Conservation (phyloP, 2,888 invertebrate species). For the Diarsia mendica region DNA sequence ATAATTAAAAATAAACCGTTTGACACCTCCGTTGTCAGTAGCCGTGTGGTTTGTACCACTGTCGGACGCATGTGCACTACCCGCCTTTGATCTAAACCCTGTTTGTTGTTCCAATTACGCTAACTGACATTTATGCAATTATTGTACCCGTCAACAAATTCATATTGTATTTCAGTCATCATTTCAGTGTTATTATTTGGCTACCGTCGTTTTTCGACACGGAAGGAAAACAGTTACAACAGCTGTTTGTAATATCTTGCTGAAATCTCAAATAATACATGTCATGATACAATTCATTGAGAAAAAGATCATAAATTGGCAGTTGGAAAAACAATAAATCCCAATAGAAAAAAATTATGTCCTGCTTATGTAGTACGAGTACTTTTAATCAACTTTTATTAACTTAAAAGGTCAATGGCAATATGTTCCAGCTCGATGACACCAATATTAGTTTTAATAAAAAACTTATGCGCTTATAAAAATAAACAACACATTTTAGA, state of each 20-base stretch:
- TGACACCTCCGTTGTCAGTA: slow-evolving; percentile 25
- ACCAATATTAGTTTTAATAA: slow-evolving; percentile 12
- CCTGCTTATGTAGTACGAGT: not conserved
- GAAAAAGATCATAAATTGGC: slow-evolving; percentile 12
- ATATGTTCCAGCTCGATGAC: slow-evolving; percentile 11
- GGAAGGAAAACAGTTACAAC: slow-evolving; percentile 34
- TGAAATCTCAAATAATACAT: slow-evolving; percentile 22
- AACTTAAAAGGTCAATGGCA: slow-evolving; percentile 27
- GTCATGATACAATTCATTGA: slow-evolving; percentile 5
- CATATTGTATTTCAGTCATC: slow-evolving; percentile 32
- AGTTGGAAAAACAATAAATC: not conserved
- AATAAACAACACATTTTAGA: slow-evolving; percentile 24
- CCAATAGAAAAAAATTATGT: not conserved
- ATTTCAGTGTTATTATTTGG: slow-evolving; percentile 37
- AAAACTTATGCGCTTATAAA: slow-evolving; percentile 22
- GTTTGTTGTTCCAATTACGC: slow-evolving; percentile 35
- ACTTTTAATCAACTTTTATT: slow-evolving; percentile 20
- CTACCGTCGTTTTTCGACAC: slow-evolving; percentile 24
- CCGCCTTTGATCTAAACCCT: slow-evolving; percentile 35
- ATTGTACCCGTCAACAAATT: slow-evolving; percentile 12
- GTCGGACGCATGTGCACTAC: slow-evolving; percentile 10
- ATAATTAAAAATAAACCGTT: slow-evolving; percentile 45
- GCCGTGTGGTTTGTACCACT: slow-evolving; percentile 16
- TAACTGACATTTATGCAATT: slow-evolving; percentile 35
- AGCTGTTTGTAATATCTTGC: slow-evolving; percentile 15